Conservation (phyloP, 2,113 vertebrate genomes). For the Galeopterus variegatus region DNA sequence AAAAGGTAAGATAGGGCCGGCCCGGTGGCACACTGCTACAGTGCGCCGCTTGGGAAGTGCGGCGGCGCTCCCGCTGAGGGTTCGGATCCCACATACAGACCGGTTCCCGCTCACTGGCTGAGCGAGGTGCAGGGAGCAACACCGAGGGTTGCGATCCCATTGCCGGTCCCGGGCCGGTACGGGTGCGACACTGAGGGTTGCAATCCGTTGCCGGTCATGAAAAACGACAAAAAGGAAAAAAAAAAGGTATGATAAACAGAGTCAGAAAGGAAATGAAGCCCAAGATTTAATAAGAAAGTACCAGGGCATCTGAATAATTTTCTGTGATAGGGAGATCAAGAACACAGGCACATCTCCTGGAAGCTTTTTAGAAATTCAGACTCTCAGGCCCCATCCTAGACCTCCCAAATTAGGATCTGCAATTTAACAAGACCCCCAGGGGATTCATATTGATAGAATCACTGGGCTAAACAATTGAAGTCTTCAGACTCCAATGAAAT, state of each 20-base stretch:
- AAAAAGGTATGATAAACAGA: not conserved
- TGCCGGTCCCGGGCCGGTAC: no score
- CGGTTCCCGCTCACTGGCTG: no score
- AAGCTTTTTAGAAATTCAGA: not conserved
- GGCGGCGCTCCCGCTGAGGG: no score
- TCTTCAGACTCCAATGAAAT: slow-evolving; percentile 10
- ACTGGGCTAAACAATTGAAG: not conserved
- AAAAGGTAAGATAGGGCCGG: not conserved
- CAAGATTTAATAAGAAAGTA: not conserved
- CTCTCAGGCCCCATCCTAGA: not conserved
- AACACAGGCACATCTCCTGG: not conserved
- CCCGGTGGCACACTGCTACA: no score
- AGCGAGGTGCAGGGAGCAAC: no score
- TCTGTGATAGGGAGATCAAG: not conserved
- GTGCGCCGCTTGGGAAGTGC: no score
- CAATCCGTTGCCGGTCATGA: no score
- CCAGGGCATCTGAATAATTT: not conserved
- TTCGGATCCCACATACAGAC: no score
- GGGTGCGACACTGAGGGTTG: no score
- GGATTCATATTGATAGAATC: slow-evolving; percentile 34
- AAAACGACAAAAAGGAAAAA: no score
- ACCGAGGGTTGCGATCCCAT: no score
- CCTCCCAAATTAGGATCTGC: not conserved
- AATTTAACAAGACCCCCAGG: not conserved
- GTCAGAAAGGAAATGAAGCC: not conserved